Conservation (phyloP, 2,113 vertebrate species). For the Atractosteus spatula region DNA sequence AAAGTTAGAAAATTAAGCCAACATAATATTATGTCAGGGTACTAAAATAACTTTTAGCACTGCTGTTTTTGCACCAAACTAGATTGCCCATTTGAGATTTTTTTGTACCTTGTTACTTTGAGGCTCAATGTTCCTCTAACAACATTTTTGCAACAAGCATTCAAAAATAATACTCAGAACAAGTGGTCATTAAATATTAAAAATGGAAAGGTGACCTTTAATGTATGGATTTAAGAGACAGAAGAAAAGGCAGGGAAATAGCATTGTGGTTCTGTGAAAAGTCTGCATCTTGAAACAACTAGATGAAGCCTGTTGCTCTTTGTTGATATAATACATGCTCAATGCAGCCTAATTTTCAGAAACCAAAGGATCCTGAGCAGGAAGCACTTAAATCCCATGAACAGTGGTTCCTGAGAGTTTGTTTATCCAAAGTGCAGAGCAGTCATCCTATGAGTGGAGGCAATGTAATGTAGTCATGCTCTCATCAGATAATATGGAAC, state of each 20-base stretch:
- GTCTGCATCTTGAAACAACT: not conserved
- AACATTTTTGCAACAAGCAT: no score
- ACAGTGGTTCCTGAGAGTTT: slow-evolving; percentile 55
- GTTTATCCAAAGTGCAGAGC: slow-evolving; percentile 52
- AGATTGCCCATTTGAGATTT: no score
- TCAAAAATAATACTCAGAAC: no score
- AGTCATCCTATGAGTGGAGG: slow-evolving; percentile 29
- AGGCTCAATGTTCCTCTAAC: no score
- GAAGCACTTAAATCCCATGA: slow-evolving; percentile 59
- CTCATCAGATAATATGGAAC: slow-evolving; percentile 72
- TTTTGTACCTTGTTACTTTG: no score
- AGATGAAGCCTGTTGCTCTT: not conserved
- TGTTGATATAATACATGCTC: slow-evolving; percentile 55
- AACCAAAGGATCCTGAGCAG: slow-evolving; percentile 58
- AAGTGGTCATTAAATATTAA: no score
- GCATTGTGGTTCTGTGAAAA: not conserved
- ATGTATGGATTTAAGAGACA: not conserved
- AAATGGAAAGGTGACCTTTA: not conserved
- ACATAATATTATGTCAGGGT: no score
- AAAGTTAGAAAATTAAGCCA: no score
- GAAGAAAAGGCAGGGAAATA: slow-evolving; percentile 23
- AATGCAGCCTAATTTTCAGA: slow-evolving; percentile 55
- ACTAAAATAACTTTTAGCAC: no score
- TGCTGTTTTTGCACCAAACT: no score
- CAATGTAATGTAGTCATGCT: slow-evolving; percentile 52